Base-by-base conservation (phyloP, 1,140 invertebrate genomes). In the Drosophila repletoides region DNA sequence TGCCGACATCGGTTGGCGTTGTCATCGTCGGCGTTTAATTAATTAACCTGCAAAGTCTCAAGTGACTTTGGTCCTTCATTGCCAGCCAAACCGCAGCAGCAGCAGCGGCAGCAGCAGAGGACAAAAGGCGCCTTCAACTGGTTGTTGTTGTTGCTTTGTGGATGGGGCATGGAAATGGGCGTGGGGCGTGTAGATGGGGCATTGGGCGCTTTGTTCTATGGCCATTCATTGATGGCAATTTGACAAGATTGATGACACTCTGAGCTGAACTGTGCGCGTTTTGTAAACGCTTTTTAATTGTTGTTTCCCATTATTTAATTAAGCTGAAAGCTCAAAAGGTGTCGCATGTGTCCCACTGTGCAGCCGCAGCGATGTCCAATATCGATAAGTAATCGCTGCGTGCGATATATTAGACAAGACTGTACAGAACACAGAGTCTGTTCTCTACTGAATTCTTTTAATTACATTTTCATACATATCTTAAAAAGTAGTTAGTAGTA, bases 251-350 rank as follows among this genome's bases (percentile, higher is more conserved):
- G 80, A 86, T 86, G 72, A 70, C 64, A 61, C 74, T 73, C 76
- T 79, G 28, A 48, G 29, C 45, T 67, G 58, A 28, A 26, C 41
- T 40, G 43, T 12, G 48, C 14, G 36, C 48, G 49, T 60, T 83
- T 53, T 66, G 22, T 86, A 84, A 84, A 86, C 60, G 71, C 41
- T 79, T 74, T 84, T 84, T 84, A 86, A 86, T 84, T 86, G 79
- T 66, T 49, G 22, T 33, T 55, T 41, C 15, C 29, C 29, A 65
- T 63, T 51, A 56, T 80, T 75, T 73, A 84, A 84, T 84, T 86
- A 84, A 84, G 63, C 71, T 84, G 55, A 84, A 65, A 84, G 79
- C 22, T 38, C n/a, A n/a, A n/a, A n/a, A n/a, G n/a, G n/a, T n/a
- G n/a, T n/a, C n/a, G n/a, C n/a, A n/a, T n/a, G n/a, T n/a, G n/a